Base-by-base conservation (phyloP, 2,888 invertebrate species). In the Dendrolimus houi region DNA sequence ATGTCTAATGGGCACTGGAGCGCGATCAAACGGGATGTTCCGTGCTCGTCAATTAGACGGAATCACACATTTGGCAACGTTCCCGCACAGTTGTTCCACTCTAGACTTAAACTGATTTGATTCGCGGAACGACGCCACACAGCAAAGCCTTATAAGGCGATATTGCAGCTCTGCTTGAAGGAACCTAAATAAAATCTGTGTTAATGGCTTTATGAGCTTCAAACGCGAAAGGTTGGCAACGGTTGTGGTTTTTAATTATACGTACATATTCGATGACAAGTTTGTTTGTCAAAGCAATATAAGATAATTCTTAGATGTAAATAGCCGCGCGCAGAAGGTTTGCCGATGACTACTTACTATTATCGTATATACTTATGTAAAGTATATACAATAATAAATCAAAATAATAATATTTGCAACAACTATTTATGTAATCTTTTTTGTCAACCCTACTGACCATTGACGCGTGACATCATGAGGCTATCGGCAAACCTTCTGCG, bases 51-150 rank as follows among this genome's bases (percentile, higher is more conserved):
- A 85, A 88, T 88, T 87, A 86, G 81, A 79, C 73, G 77, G 80
- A 85, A 82, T 79, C 82, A 74, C 75, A 81, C 81, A 80, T 83
- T 88, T 88, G 88, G 88, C 88, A 87, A 61, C 63, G 73, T 76
- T 83, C 88, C 88, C 87, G 79, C 66, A 68, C 85, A 83, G 77
- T 84, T 83, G 83, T 81, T 82, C 75, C 69, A 73, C 77, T 73
- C 69, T 67, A 65, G 70, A 71, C 74, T 75, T 72, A 65, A 69
- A 67, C 66, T 71, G 65, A 69, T 71, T 70, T 69, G 73, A 77
- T 80, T 83, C 77, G 75, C 68, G 66, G 75, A 75, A 74, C 69
- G 64, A 60, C 62, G 63, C 68, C 66, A 60, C 61, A 64, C 62
- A 65, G 59, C 74, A 74, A 72, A 59, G 52, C 87, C 85, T 69